Conservation (phyloP, 2,888 invertebrate genomes). For the Ectemnius lituratus region DNA sequence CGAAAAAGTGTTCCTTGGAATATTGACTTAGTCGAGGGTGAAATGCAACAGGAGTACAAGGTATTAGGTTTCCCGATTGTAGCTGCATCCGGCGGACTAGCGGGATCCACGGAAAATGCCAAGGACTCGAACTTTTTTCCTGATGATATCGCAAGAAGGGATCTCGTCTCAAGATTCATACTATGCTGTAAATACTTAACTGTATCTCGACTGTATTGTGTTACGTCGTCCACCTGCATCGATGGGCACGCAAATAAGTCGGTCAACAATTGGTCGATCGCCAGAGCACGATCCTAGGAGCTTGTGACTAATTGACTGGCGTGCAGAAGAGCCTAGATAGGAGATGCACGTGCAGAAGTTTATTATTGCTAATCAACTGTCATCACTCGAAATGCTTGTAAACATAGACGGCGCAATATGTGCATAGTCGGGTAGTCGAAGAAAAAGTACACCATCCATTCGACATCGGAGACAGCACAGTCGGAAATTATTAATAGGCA, state of each 20-base stretch:
- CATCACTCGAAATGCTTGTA: slow-evolving; percentile 16
- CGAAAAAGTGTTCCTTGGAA: neutral
- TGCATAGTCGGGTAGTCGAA: no score
- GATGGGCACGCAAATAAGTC: slow-evolving; percentile 29
- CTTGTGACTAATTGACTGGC: slow-evolving; percentile 59
- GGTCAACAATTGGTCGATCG: slow-evolving; percentile 23
- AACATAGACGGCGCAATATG: no score
- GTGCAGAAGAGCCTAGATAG: slow-evolving; percentile 20
- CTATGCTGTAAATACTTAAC: no score
- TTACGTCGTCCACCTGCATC: no score
- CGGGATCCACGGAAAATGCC: slow-evolving; percentile 5
- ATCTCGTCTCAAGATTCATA: neutral
- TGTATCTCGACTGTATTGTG: no score
- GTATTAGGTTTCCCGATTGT: neutral
- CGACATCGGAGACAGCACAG: no score
- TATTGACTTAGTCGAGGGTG: neutral
- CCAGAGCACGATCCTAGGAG: slow-evolving; percentile 27
- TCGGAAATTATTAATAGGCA: no score
- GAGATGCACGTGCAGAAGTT: slow-evolving; percentile 35
- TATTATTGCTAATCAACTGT: slow-evolving; percentile 37
- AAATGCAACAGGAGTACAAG: neutral
- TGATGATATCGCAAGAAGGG: neutral
- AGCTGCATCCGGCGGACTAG: neutral
- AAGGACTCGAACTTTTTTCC: slow-evolving; percentile 4
- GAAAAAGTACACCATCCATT: no score